Base-by-base conservation (phyloP, 2,888 invertebrate genomes). In the Phyllotreta striolata region DNA sequence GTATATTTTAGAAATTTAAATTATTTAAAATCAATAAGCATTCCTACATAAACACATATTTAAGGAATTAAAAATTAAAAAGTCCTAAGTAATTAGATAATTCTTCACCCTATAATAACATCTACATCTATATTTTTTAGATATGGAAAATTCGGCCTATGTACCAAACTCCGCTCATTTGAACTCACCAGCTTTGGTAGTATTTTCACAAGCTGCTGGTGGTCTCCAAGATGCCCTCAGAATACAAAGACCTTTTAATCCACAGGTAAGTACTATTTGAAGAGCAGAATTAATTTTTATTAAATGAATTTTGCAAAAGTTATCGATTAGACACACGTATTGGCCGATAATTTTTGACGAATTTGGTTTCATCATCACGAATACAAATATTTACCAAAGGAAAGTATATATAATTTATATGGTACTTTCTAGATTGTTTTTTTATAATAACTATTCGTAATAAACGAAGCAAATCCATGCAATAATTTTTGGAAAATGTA, bases 121-220 rank as follows among this genome's bases (percentile, higher is more conserved):
- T 38, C 6, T 46, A 8, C 46, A 24, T 52, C 6, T n/a, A 37
- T 44, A 44, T 12, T 47, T 61, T 46, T 41, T 43, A 65, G 65
- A 43, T 83, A 90, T 90, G 90, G 90, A 90, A 84, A 90, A 90
- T 83, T 89, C 89, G 80, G 87, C 89, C 73, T 90, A 89, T 82
- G 86, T 86, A 75, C 86, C 87, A 73, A 89, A 88, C 80, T 86
- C 88, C 77, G 88, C 86, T 80, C 89, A 89, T 82, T 84, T 90
- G 80, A 89, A 89, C 82, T 89, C 89, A 77, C 89, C 90, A 77
- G 88, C 89, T 79, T 83, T 90, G 81, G 90, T 90, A 78, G 90
- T 90, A 73, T 87, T 90, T 81, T 90, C 90, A 73, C 89, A 90
- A 84, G 89, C 89, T 76, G 88, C 89, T 80, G 88, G 89, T 77